Base-by-base conservation (phyloP, 2,113 vertebrate species). In the Scophthalmus maximus region DNA sequence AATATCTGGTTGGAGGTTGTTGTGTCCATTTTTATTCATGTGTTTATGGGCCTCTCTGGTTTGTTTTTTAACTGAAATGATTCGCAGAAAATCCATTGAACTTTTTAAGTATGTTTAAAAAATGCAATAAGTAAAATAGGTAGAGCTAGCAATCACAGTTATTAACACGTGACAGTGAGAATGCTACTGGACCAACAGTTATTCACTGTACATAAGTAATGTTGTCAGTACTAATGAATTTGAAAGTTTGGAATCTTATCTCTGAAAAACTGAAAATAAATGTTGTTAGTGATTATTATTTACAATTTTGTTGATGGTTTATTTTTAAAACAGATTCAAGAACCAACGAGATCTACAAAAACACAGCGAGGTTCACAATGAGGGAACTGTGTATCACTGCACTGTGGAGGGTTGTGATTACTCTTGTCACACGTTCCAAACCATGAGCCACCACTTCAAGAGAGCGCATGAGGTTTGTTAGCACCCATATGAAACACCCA, bases 371-470 rank as follows among this genome's bases (percentile, higher is more conserved):
- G 93, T 92, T 42, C 93, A 94, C 65, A 82, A 88, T 25, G 94
- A 93, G 84, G 93, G 92, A n/a, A 90, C 91, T 3, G 89, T 93
- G 36, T 92, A 93, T 81, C 94, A 90, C 91, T 94, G 95, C 56
- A 89, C 85, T 0, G 81, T 87, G 64, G 93, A 93, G 71, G 93
- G 93, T 18, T 95, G 94, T 57, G 90, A 82, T 51, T 94, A 94
- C 73, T 90, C 91, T 3, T 91, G 93, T 53, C 17, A 88, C 42
- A 86, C 92, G 60, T 91, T 76, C 15, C 77, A 63, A 73, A 82
- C 85, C 38, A 87, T 91, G 81, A 91, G 79, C 44, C 81, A 92
- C 23, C 92, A 91, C 69, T 93, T 92, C 81, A 92, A 92, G 87
- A 91, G 91, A 81, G 82, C 15, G 0, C 93, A 93, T 8, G 85